Base-by-base conservation (phyloP, 2,113 vertebrate genomes). In the Gambusia affinis region DNA sequence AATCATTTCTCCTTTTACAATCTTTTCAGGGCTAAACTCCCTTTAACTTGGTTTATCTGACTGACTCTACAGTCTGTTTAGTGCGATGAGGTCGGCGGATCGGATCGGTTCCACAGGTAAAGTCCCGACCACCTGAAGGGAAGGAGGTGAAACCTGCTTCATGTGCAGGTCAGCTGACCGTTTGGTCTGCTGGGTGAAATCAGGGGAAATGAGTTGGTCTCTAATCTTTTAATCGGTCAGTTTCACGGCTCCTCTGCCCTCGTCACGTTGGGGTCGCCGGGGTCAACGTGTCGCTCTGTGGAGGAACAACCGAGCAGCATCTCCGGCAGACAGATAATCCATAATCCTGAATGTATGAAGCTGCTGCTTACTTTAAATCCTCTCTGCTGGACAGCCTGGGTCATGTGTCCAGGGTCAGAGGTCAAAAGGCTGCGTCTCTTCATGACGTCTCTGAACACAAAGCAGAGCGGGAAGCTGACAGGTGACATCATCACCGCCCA, bases 301-400 rank as follows among this genome's bases (percentile, higher is more conserved):
- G 2, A 31, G 31, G 15, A 64, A 33, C 72, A 15, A 30, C 42
- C 73, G 3, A 1, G 35, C 72, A 73, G 74, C 70, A 0, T 51
- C 69, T 54, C 60, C 60, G 73, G 68, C 79, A 81, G 86, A 88
- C 80, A 80, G 81, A 81, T 86, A 81, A 88, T 85, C 86, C 71
- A 31, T 85, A 85, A 88, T 87, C 86, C 88, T 64, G 61, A 66
- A 78, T 33, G 42, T 66, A 51, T 42, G 28, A 73, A 72, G 67
- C 15, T 70, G 76, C 29, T 75, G 75, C 29, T 54, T 74, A 15
- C 1, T 35, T 51, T 63, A 79, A 85, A 87, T 79, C 85, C 74
- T 62, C 47, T 12, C 47, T 12, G 61, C 62, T 80, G 60, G 72
- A 37, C 3, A 14, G 64, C 33, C 28, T 12, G 3, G 69, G 63